phyloP scores from a whole-genome alignment of 2,113 vertebrate species.

The Mungos mungo region DNA sequence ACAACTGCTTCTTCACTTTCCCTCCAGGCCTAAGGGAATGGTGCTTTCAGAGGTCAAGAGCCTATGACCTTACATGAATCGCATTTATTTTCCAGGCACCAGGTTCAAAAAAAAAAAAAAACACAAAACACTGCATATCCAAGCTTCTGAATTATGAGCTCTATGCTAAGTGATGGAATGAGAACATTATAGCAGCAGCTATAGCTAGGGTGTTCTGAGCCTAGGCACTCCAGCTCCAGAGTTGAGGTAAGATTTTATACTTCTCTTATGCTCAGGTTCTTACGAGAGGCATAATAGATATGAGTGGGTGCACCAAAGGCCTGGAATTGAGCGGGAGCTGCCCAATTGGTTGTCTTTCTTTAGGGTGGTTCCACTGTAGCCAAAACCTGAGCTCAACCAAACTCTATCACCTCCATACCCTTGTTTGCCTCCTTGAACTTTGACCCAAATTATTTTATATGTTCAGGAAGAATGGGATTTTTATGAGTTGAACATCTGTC shows the following conservation, averaged over 20 bases:
- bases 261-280: not conserved
- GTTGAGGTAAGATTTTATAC: not conserved
- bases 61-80: not conserved
- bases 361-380: fast-evolving
- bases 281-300: not conserved
- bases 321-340: not conserved
- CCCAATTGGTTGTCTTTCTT: not conserved
- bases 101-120: not conserved
- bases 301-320: not conserved
- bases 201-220: not conserved
- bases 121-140: not conserved
- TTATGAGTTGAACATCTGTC: not conserved
- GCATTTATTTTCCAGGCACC: not conserved
- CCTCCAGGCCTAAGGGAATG: not conserved
- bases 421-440: not conserved
- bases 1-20: not conserved
- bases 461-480: not conserved
- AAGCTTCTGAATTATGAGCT: not conserved
- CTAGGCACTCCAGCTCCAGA: not conserved
- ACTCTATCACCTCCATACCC: not conserved
- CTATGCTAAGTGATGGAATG: not conserved
- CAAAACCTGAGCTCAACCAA: fast-evolving
- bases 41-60: not conserved
- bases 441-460: not conserved
- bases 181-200: not conserved